phyloP scores from a whole-genome alignment of 2,797 vertebrate species.

The Sebastiscus tertius region DNA sequence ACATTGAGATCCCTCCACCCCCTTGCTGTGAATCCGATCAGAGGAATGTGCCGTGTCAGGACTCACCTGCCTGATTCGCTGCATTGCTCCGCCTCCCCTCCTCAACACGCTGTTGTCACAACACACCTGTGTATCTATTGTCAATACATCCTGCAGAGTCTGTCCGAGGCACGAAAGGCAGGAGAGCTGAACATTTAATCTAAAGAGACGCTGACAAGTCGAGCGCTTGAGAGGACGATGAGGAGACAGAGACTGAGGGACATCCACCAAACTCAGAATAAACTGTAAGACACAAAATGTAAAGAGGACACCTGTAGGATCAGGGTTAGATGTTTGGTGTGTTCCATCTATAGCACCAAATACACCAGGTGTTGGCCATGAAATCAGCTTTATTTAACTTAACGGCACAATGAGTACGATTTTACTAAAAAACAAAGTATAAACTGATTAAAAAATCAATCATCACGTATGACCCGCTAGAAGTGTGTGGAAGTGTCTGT shows the following conservation, averaged over 20 bases:
- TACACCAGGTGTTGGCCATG: not conserved
- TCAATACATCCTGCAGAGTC: constrained; percentile 49
- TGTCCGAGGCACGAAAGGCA: not conserved
- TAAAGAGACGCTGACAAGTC: not conserved
- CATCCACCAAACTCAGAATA: not conserved
- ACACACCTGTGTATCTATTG: constrained; percentile 61
- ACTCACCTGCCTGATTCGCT: constrained; percentile 24
- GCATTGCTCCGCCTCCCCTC: not conserved
- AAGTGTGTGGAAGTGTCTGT: not conserved
- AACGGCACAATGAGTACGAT: not conserved
- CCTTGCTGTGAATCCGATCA: not conserved
- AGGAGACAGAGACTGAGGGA: not conserved
- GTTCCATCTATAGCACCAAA: not conserved
- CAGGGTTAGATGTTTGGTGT: not conserved
- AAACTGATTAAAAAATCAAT: not conserved
- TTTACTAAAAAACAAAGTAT: not conserved
- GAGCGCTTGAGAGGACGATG: not conserved
- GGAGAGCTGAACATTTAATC: not conserved
- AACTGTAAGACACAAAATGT: not conserved
- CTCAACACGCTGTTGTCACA: constrained; percentile 54
- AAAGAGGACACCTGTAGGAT: not conserved
- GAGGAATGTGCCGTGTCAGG: constrained; percentile 4
- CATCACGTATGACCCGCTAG: not conserved
- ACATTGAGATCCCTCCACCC: not conserved
- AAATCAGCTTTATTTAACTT: not conserved